Conservation (phyloP, 2,888 invertebrate species). For the Morinoia aosen region DNA sequence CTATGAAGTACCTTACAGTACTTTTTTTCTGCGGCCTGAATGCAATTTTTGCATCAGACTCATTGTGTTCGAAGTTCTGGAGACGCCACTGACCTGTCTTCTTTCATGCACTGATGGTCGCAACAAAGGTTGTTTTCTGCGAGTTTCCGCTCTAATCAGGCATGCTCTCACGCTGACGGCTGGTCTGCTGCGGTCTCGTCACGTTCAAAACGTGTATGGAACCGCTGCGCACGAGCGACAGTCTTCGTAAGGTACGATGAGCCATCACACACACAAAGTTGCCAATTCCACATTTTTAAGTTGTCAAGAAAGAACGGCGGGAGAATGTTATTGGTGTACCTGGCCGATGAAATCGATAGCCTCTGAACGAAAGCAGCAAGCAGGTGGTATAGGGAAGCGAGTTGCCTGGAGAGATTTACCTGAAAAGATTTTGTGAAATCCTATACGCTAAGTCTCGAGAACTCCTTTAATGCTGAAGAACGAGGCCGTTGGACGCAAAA, state of each 20-base stretch:
- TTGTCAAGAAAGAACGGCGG: not conserved
- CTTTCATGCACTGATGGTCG: not conserved
- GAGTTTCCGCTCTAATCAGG: not conserved
- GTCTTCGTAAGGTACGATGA: not conserved
- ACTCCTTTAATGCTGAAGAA: too few species aligned
- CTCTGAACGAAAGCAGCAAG: constrained; percentile 6
- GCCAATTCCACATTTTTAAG: not conserved
- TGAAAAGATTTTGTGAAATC: too few species aligned
- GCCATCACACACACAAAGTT: not conserved
- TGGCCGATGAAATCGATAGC: constrained; percentile 14
- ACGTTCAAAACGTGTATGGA: constrained; percentile 10
- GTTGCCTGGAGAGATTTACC: too few species aligned
- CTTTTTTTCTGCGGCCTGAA: too few species aligned
- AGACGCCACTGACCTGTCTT: not conserved
- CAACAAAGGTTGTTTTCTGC: not conserved
- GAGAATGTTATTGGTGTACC: constrained; percentile 10
- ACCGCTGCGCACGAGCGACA: not conserved
- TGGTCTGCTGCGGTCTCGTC: not conserved
- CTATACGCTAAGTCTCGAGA: too few species aligned
- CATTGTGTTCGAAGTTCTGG: too few species aligned
- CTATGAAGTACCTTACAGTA: too few species aligned
- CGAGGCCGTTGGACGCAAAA: too few species aligned
- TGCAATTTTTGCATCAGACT: too few species aligned
- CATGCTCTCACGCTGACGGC: not conserved
- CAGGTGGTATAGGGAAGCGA: too few species aligned